phyloP scores from a whole-genome alignment of 2,888 invertebrate genomes.

The Nomada ruficornis region DNA sequence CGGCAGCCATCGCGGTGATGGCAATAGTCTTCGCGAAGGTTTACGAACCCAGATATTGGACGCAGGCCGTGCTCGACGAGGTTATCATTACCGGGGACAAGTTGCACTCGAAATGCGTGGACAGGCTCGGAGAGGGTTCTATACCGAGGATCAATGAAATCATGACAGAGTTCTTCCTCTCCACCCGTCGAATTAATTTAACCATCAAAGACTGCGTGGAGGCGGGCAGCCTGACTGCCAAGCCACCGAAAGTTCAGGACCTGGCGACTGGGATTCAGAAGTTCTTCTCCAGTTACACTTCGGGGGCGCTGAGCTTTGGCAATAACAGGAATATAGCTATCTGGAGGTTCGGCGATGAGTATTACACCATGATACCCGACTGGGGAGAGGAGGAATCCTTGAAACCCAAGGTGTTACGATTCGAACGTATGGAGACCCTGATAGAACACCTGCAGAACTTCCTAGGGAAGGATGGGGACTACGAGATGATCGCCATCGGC shows the following conservation, averaged over 20 bases:
- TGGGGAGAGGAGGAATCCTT: conserved; percentile 29
- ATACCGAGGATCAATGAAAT: conserved; percentile 74
- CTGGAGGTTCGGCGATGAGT: conserved; percentile 73
- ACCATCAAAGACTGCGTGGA: conserved; percentile 79
- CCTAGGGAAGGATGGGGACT: conserved; percentile 72
- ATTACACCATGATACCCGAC: conserved; percentile 75
- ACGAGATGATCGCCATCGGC: conserved; percentile 77
- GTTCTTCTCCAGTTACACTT: conserved; percentile 72
- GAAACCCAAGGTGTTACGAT: conserved; percentile 70
- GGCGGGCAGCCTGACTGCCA: conserved; percentile 73
- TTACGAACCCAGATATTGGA: conserved; percentile 78
- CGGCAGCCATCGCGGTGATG: conserved; percentile 76
- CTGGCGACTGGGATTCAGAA: conserved; percentile 70
- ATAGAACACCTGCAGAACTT: conserved; percentile 61
- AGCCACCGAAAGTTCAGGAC: conserved; percentile 70
- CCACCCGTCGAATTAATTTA: conserved; percentile 76
- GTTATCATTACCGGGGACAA: conserved; percentile 77
- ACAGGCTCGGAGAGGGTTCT: conserved; percentile 64
- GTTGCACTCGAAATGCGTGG: conserved; percentile 75
- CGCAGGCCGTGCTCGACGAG: conserved; percentile 74
- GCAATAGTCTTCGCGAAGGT: conserved; percentile 79
- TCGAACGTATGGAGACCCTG: conserved; percentile 56
- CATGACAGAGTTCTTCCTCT: conserved; percentile 78
- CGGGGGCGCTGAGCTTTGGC: conserved; percentile 72
- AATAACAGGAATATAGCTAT: conserved; percentile 69